These are phyloP conservation scores for Heteromyza rotundicornis DNA, from an alignment of 2,888 invertebrate species.

Conservation along the genomic window DNA sequence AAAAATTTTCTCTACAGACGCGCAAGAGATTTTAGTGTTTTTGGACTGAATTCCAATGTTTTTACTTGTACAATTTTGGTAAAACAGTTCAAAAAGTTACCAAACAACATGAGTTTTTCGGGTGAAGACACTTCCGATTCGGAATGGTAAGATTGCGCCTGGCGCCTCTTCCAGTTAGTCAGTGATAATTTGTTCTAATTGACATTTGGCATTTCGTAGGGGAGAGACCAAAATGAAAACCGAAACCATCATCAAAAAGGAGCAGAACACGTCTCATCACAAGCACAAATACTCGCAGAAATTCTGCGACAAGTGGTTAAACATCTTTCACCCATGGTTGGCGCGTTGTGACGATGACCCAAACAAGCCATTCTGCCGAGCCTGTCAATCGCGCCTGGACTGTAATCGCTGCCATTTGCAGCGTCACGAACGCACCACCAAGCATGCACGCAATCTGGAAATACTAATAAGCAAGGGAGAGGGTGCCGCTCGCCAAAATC, in stretches of 20 bases:
- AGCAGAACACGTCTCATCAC: conserved; percentile 19
- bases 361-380: conserved; percentile 56
- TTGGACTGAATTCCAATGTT: background rate
- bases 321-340: conserved; percentile 55
- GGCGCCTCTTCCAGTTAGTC: conserved; percentile 21
- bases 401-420: conserved; percentile 58
- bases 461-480: conserved; percentile 50
- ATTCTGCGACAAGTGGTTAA: conserved; percentile 58
- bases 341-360: conserved; percentile 47
- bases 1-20: background rate
- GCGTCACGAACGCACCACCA: conserved; percentile 54
- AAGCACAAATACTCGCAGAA: conserved; percentile 54
- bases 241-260: conserved; percentile 34
- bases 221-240: conserved; percentile 50
- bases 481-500: conserved; percentile 45
- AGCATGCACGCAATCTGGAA: conserved; percentile 54
- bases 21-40: background rate
- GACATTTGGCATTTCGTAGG: no score
- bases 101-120: conserved; percentile 46
- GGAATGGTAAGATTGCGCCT: conserved; percentile 47
- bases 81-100: background rate
- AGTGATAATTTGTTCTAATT: conserved; percentile 9
- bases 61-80: background rate
- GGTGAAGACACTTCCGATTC: conserved; percentile 54
- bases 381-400: conserved; percentile 53